Evolutionary conservation across 2,888 invertebrate genomes (phyloP).

Genomic region (Eubasilissa splendida): DNA sequence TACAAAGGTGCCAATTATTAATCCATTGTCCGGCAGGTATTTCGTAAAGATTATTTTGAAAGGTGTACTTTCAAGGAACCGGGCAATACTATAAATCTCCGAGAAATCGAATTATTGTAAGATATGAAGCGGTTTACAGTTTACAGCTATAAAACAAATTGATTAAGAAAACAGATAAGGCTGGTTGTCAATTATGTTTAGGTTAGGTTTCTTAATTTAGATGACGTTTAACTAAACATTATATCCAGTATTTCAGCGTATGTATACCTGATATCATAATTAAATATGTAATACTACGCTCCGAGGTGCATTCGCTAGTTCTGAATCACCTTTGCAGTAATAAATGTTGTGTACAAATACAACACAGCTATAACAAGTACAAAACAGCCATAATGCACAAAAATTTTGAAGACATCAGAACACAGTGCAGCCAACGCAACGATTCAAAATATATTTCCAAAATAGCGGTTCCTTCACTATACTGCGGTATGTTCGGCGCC

Average conservation of each 20-base stretch:
- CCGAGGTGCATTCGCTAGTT: background rate
- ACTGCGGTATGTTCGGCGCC: too few relatives aligned
- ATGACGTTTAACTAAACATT: slow-evolving; percentile 19
- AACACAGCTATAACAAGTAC: slow-evolving; percentile 10
- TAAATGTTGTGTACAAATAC: slow-evolving; percentile 26
- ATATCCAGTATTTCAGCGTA: background rate
- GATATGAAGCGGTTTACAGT: background rate
- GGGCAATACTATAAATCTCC: too few relatives aligned
- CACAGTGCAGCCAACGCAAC: background rate
- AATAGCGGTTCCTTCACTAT: background rate
- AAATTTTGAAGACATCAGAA: slow-evolving; percentile 19
- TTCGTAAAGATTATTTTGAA: background rate
- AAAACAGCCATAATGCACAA: slow-evolving; percentile 20
- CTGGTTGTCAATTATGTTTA: slow-evolving; percentile 29
- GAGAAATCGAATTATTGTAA: too few relatives aligned
- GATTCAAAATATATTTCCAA: background rate
- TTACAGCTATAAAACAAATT: background rate
- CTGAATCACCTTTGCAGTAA: background rate
- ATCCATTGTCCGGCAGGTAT: background rate
- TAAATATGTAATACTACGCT: background rate
- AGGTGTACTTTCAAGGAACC: background rate
- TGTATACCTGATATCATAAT: slow-evolving; percentile 6
- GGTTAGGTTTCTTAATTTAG: slow-evolving; percentile 25
- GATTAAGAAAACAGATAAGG: slow-evolving; percentile 24
- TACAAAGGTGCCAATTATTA: slow-evolving; percentile 20